Base-by-base conservation (phyloP, 2,113 vertebrate species). In the Dasyurus viverrinus region DNA sequence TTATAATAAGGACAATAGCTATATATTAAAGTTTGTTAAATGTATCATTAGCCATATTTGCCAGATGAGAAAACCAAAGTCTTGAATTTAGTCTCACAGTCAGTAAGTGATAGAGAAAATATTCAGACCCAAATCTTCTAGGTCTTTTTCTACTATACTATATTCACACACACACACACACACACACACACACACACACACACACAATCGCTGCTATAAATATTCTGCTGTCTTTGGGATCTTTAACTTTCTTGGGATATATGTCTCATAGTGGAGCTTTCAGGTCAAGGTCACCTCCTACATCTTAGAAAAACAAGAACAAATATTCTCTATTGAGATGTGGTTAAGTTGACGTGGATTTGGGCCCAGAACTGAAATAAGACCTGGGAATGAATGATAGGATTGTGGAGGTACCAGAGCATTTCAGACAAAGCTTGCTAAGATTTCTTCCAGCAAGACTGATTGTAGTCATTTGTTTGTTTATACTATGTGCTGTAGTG, bases 341-440 rank as follows among this genome's bases (percentile, higher is more conserved):
- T 95, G 92, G 9, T 11, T 91, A 90, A 90, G 55, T 94, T 96
- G 89, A 89, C 25, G 47, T 54, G 6, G 94, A 97, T 95, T 93
- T 84, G 95, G 90, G 95, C 93, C 91, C 96, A 97, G 93, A 96
- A 96, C 95, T 95, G 96, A 93, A 95, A 97, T 30, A 16, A 90
- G 48, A 97, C 96, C 96, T 91, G 93, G 94, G 95, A 36, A 93
- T 97, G 91, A 91, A 96, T 60, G 95, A 95, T 48, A 93, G 95
- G 95, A 91, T 94, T 95, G 93, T 84, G 97, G 97, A 97, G 95
- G 91, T 95, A 84, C 92, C 91, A 47, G 30, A 94, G 90, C 90
- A 54, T 97, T 95, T 98, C 95, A 97, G 96, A 96, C 95, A 94
- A 96, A 97, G 68, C 68, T 97, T 95, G 93, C 95, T 48, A 84